phyloP scores from a whole-genome alignment of 2,113 vertebrate genomes.

The Spheniscus mendiculus region DNA sequence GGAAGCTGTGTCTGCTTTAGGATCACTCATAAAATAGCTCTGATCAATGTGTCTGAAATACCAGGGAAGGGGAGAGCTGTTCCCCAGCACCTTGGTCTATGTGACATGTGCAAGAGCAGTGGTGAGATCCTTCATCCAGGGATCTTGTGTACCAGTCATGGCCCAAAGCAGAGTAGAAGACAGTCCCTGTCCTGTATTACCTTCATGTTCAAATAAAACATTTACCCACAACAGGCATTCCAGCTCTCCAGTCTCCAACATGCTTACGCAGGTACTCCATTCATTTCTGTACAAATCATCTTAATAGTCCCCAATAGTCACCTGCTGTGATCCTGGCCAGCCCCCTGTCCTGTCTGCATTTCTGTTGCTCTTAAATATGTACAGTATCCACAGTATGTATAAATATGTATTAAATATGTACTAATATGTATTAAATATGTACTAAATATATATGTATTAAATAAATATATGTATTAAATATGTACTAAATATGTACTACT shows the following conservation, averaged over 20 bases:
- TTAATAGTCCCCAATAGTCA: background rate
- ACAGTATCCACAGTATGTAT: no score
- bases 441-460: no score
- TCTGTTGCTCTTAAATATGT: background rate
- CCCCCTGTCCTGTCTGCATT: background rate
- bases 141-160: background rate
- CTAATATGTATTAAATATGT: no score
- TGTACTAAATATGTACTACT: background rate
- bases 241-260: background rate
- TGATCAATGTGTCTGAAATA: background rate
- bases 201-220: background rate
- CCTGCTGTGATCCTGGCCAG: background rate
- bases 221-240: background rate
- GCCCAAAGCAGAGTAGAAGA: background rate
- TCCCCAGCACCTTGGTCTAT: background rate
- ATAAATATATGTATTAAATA: no score
- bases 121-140: background rate
- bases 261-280: background rate
- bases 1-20: background rate
- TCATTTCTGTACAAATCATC: background rate
- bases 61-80: background rate
- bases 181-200: background rate
- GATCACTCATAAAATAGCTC: background rate
- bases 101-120: background rate
- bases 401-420: no score